Evolutionary conservation across 2,797 vertebrate genomes (phyloP), one percentile per base, ranked within the genome.

Genomic region (Lutjanus argentimaculatus): DNA sequence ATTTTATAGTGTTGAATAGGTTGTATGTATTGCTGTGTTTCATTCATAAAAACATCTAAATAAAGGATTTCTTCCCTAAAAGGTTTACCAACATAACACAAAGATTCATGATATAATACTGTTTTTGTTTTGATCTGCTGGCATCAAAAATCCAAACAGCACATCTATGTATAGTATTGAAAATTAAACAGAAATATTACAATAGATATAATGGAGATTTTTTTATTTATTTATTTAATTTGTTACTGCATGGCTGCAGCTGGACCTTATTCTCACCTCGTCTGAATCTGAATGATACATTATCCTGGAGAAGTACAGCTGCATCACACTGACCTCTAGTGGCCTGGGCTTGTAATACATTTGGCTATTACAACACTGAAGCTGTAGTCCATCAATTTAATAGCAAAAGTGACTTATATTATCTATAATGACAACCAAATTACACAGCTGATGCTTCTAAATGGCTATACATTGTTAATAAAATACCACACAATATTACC

Each of bases 251-350:
- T 9, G 2, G 13, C 22, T 57, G 13, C 36, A 36, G 30, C 30
- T 36, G 30, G 30, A 36, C 3, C 5, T 4, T 36, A 36, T 36
- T 10, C 17, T 21, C 19, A 6, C 25, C 13, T 16, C 0, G 2
- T 30, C 10, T 75, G 17, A 55, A 19, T 48, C 8, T 2, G 16
- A 6, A 45, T 16, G 40, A 1, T 16, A 40, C 4, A 17, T 13
- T 22, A 17, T 22, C 1, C 30, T 66, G 6, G 21, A 15, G 8
- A 8, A 42, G 48, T 36, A 43, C 14, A 19, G 11, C 30, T 72
- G 40, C 48, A 10, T 52, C 52, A 25, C 16, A 55, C 53, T 74
- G 84, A 51, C 64, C 80, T 72, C 85, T 64, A 56, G 48, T 73
- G 89, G 78, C 25, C 4, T 2, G 13, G 2, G 6, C 3, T 0